Evolutionary conservation across 2,797 vertebrate genomes (phyloP), one percentile per base, ranked within the genome.

Genomic region (Otolemur crassicaudatus): DNA sequence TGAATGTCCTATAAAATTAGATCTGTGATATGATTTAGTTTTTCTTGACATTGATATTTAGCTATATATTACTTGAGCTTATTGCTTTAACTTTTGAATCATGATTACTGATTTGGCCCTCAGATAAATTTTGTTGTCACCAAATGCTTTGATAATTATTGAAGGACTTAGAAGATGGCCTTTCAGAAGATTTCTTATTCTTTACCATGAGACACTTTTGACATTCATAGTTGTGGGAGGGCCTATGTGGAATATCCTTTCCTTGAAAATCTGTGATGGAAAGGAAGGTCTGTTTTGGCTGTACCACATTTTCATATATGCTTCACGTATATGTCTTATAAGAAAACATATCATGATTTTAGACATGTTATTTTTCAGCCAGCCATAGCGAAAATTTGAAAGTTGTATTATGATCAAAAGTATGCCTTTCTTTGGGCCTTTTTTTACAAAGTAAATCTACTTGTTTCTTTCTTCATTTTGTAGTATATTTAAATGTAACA

Each of bases 401-500:
- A 89, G 77, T 76, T 73, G 12, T 20, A 2, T 67, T 80, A 16
- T n/a, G 46, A 80, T 87, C 73, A 77, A 83, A 91, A 86, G n/a
- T 91, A 40, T 86, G 80, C 29, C 22, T 13, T 75, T 53, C 49
- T 91, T 81, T 65, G 43, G 12, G 23, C 20, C 2, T 76, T 84
- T 69, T 70, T 79, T 84, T 76, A 37, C 6, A 29, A 94, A 94
- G 61, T 90, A 46, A 94, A 60, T 87, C 16, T 83, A 3, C 65
- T 72, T 88, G 19, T 94, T 87, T 76, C 61, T 79, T 87, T 43
- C 46, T 87, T 95, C 93, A 0, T 60, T 96, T 97, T 97, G 43
- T 98, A 99, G 99, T 99, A 22, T 99, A 99, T 98, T 99, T 99
- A 98, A 99, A 99, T 40, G 99, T 99, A 87, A 99, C 99, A 94